Evolutionary conservation across 2,113 vertebrate genomes (phyloP).

Genomic region (Boulengeromyrus knoepffleri): DNA sequence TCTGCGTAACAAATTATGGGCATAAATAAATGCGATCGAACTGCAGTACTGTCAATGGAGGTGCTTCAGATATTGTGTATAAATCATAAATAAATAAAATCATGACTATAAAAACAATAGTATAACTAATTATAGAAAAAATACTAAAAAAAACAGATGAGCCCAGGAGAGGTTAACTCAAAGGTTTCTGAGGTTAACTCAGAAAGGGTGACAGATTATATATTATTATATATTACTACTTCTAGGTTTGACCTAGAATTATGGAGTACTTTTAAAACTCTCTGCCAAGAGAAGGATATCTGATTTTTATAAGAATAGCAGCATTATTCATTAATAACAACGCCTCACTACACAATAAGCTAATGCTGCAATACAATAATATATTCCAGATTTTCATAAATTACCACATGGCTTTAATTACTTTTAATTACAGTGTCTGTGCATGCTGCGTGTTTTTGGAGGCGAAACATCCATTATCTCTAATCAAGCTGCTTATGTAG

Average conservation of each 20-base stretch:
- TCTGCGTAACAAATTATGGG: no score
- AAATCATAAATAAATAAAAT: neutral
- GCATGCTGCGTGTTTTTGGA: neutral
- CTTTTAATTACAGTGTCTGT: neutral
- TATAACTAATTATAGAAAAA: neutral
- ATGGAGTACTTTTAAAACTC: neutral
- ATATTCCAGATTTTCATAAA: neutral
- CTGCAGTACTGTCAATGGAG: neutral
- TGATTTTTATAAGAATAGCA: neutral
- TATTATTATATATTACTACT: neutral
- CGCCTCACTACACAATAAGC: neutral
- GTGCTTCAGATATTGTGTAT: neutral
- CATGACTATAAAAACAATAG: neutral
- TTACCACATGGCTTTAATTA: neutral
- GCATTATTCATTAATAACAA: neutral
- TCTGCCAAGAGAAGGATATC: neutral
- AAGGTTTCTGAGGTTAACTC: neutral
- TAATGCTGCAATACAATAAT: neutral
- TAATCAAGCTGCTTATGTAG: neutral
- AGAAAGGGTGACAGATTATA: neutral
- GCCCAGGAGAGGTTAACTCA: neutral
- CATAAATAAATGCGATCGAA: neutral
- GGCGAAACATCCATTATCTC: neutral
- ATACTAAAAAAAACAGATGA: neutral
- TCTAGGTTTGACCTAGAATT: neutral